phyloP scores from a whole-genome alignment of 2,113 vertebrate genomes.

The Pimephales promelas region DNA sequence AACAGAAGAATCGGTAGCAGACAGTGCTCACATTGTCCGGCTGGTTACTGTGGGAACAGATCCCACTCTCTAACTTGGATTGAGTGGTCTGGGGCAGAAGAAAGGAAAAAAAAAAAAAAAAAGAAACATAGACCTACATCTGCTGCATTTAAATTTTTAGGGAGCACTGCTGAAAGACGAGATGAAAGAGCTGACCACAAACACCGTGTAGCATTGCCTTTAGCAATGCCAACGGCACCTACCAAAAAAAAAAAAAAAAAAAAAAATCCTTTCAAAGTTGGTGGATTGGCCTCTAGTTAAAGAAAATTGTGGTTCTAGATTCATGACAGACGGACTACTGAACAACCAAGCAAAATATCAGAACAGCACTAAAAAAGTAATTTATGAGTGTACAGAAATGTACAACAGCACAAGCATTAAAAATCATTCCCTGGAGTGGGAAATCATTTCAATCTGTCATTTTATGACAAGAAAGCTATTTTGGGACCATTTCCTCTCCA shows the following conservation, averaged over 20 bases:
- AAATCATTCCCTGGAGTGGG: not conserved
- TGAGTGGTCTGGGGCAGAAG: slow-evolving; percentile 24
- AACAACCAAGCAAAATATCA: not conserved
- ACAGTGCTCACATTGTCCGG: slow-evolving; percentile 40
- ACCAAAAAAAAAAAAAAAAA: not conserved
- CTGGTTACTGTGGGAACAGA: slow-evolving; percentile 38
- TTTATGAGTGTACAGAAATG: not conserved
- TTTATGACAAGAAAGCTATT: slow-evolving; percentile 22
- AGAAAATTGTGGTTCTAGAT: not conserved
- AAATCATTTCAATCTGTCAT: not conserved
- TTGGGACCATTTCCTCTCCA: not conserved
- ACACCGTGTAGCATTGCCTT: slow-evolving; percentile 16
- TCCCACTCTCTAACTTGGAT: slow-evolving; percentile 15
- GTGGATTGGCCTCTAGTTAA: slow-evolving; percentile 3
- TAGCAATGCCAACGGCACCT: slow-evolving; percentile 34
- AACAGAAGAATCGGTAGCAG: slow-evolving; percentile 22
- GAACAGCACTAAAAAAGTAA: not conserved
- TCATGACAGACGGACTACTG: not conserved
- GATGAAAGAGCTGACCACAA: slow-evolving; percentile 40
- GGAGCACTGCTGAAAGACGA: slow-evolving; percentile 15
- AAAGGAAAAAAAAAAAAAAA: not conserved
- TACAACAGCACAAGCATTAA: not conserved
- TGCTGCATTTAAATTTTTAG: slow-evolving; percentile 20
- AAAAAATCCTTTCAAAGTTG: not conserved
- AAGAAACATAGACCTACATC: slow-evolving; percentile 10